Evolutionary conservation across 2,113 vertebrate genomes (phyloP), one percentile per base, ranked within the genome.

Genomic region (Chloebia gouldiae): DNA sequence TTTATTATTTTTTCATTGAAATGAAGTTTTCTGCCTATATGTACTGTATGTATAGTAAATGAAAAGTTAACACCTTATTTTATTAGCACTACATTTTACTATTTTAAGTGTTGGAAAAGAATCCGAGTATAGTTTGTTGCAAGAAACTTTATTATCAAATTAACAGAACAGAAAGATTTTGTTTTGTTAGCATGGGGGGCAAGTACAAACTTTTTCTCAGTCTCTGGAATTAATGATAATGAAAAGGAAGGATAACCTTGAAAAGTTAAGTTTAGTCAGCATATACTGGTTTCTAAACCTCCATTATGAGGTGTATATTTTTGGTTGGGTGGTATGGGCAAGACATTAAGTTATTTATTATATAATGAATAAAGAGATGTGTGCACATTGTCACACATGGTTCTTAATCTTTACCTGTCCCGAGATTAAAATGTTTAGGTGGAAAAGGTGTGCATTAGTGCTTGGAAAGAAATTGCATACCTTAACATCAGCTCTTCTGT

Each of bases 291-390:
- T 93, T 40, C n/a, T 80, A 57, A 90, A 35, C 17, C 8, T 80
- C 17, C 25, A 4, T 2, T 51, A 53, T 4, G 1, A 16, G 10
- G 13, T 37, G 10, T 39, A 33, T 18, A 27, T 53, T 75, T 65
- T 70, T 35, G 6, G 1, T 24, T 79, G 20, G 13, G 7, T 49
- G 10, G 9, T 7, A 1, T 3, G 2, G 9, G 11, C 16, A 87
- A 54, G 30, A 31, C 11, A 27, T 39, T 28, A 39, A 19, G 8
- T 16, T 89, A 15, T 54, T 70, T 72, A 12, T 47, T 84, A 54
- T 31, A 17, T 23, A 59, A 50, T 15, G 13, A 16, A 22, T 15
- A 57, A 31, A 61, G 31, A 8, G 2, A 5, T 27, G 13, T 31
- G 17, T 68, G 21, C 19, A 20, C 6, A 11, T 6, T 18, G 9